Conservation (phyloP, 2,113 vertebrate species). For the Anolis sagrei region DNA sequence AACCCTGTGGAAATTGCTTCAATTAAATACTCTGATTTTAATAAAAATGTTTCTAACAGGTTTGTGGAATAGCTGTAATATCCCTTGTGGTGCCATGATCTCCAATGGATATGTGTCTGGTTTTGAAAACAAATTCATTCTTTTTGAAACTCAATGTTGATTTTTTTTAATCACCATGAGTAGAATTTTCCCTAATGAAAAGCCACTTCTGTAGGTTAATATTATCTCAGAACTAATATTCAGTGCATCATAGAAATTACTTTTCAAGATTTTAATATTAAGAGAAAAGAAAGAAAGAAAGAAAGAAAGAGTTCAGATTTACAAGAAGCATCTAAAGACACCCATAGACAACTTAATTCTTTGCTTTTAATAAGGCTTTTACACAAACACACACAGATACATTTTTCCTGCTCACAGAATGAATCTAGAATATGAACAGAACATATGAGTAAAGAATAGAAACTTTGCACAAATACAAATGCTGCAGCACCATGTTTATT, state of each 20-base stretch:
- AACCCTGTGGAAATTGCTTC: not conserved
- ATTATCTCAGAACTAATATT: not conserved
- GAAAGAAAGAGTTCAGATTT: not conserved
- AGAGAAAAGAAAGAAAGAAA: not conserved
- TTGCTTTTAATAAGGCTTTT: not conserved
- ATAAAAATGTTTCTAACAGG: not conserved
- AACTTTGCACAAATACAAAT: not conserved
- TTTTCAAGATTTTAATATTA: not conserved
- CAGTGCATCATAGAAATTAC: not conserved
- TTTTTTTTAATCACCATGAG: not conserved
- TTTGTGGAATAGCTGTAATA: constrained; percentile 4
- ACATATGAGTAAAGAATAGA: not conserved
- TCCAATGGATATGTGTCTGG: not conserved
- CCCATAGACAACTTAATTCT: not conserved
- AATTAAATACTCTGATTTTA: constrained; percentile 18
- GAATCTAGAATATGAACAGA: not conserved
- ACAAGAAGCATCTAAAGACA: not conserved
- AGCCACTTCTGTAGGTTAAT: not conserved
- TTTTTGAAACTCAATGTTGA: not conserved
- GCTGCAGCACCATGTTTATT: no score
- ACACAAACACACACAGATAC: not conserved
- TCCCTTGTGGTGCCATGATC: not conserved
- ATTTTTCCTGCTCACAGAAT: not conserved
- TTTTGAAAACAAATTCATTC: not conserved
- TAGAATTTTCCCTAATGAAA: no score